A percentile compares a stretch with the other conserved stretches of the same genome.
Evolutionary conservation across 2,113 vertebrate genomes (phyloP).

Genomic region (Spermophilus dauricus): DNA sequence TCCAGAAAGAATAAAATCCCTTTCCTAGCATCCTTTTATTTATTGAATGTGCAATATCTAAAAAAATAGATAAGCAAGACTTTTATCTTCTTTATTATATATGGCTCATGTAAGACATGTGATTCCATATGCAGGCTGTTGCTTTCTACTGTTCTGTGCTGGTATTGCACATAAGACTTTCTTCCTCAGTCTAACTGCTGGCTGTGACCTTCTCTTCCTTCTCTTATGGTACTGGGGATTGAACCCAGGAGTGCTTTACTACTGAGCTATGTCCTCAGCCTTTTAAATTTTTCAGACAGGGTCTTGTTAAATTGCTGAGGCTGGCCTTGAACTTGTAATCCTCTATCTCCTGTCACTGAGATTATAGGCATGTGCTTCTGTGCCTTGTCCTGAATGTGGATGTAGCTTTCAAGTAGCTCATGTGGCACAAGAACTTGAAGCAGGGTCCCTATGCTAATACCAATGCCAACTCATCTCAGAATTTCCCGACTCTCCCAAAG

Average conservation of each 20-base stretch:
- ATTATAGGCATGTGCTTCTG: too few relatives aligned
- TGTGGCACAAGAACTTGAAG: background rate
- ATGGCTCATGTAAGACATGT: background rate
- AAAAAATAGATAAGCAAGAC: background rate
- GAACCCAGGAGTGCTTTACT: too few relatives aligned
- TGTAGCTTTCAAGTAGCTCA: constrained; percentile 14
- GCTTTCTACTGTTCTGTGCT: constrained; percentile 1
- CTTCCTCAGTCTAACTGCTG: background rate
- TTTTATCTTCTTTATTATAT: constrained; percentile 40
- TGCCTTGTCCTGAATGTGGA: too few relatives aligned
- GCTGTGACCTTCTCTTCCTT: background rate
- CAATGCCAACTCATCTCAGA: background rate
- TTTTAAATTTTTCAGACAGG: too few relatives aligned
- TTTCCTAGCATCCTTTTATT: constrained; percentile 37
- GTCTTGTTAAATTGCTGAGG: too few relatives aligned
- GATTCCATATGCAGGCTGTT: background rate
- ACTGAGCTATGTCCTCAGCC: too few relatives aligned
- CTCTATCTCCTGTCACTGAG: too few relatives aligned
- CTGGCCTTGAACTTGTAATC: too few relatives aligned
- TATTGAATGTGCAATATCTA: constrained; percentile 27
- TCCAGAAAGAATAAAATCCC: constrained; percentile 16
- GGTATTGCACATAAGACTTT: background rate
- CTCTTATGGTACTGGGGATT: too few relatives aligned
- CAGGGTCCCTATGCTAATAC: background rate
- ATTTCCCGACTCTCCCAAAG: background rate